Base-by-base conservation (phyloP, 2,113 vertebrate genomes). In the Mastomys coucha region DNA sequence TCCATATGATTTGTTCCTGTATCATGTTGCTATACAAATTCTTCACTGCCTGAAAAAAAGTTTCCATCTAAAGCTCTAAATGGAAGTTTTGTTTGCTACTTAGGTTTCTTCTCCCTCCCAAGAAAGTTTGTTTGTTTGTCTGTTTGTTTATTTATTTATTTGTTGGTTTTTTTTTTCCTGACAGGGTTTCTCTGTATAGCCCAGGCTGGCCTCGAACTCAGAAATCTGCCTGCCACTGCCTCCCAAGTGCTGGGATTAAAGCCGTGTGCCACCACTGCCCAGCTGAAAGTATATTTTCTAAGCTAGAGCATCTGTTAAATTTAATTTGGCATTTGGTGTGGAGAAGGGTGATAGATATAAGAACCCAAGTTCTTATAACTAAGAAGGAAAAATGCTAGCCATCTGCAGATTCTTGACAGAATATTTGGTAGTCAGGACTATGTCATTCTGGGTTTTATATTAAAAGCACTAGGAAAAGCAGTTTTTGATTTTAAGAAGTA, bases 41-140 rank as follows among this genome's bases (percentile, higher is more conserved):
- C 63, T 53, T 93, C 63, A 65, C 31, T 88, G 1, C 89, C n/a
- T 75, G 82, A 78, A 84, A 60, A 84, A 60, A 92, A 89, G 58
- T 42, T 93, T 53, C 91, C 75, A 80, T 94, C 63, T 88, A 88
- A 96, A 92, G 53, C 65, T 93, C 53, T 39, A 86, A 86, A 56
- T 96, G 67, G 14, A 95, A 85, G 81, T 96, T 93, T 91, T 78
- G 8, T 95, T 91, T 91, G 45, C 76, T 90, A 7, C 28, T 53
- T 45, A 45, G 45, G 45, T 45, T 45, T 45, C 45, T 45, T 45
- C 45, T 45, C 3, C 45, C 45, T 45, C 45, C 45, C 45, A 45
- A 45, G 45, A 45, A 45, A 45, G 45, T 45, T 45, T 45, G 45
- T 45, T 45, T 45, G 45, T 45, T 5, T 45, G 3, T 45, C 45